Base-by-base conservation (phyloP, 2,797 vertebrate genomes). In the Sciurus vulgaris region DNA sequence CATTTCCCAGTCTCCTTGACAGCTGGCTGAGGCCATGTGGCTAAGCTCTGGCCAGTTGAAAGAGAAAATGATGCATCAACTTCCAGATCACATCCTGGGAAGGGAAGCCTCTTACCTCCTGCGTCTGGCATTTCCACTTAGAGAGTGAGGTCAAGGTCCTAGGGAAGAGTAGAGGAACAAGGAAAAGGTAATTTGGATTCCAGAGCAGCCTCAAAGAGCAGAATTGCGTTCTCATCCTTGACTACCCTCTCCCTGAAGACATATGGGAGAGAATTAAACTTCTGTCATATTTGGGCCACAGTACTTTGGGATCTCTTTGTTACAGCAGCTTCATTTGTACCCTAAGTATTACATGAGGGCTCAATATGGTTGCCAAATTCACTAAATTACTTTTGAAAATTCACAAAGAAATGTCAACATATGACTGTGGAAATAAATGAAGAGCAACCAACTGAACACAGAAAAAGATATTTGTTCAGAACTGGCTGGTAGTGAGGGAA, bases 371-470 rank as follows among this genome's bases (percentile, higher is more conserved):
- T 86, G 13, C 35, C 54, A 84, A 70, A 76, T 28, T 61, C 47
- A 41, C 63, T 83, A 81, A 76, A 56, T 92, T 90, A 67, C 18
- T 82, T 96, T 63, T 90, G 47, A 61, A 84, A 94, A 86, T 91
- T 83, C 73, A 17, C 54, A 44, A 95, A 44, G 77, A 91, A 86
- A 93, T 78, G 61, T 79, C 56, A 91, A 59, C 69, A 70, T 74
- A 65, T 51, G 51, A 8, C 65, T 83, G 20, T 59, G 83, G 74
- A 82, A 96, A 92, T 69, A 90, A 89, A 73, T 26, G 35, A 92
- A 74, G 69, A 54, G 28, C 28, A 73, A 78, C 28, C 4, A 10
- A 82, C 76, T 41, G 18, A 92, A 81, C 89, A 86, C 88, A 83
- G 26, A 3, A 28, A 81, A 85, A 41, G 35, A 8, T 18, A 22